Base-by-base conservation (phyloP, 2,797 vertebrate species). In the Lepidocolaptes lacrymiger region DNA sequence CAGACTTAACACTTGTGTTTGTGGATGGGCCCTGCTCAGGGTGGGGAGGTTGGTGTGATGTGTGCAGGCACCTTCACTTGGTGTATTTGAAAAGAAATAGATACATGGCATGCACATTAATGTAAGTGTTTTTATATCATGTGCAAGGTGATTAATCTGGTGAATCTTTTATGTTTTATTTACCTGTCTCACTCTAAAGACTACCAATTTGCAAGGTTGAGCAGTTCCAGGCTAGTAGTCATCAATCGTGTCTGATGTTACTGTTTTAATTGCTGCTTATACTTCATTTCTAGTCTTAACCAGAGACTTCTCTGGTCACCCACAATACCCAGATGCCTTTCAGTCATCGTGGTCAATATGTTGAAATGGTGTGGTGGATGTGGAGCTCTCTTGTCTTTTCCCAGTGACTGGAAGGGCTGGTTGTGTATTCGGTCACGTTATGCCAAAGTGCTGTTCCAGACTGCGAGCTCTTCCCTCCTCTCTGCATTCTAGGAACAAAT, bases 361-460 rank as follows among this genome's bases (percentile, higher is more conserved):
- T 11, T 89, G 89, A 63, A 93, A 82, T 54, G 5, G 13, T 76
- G 54, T 61, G 43, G 37, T 55, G 39, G 48, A 39, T 52, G 51
- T 28, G 52, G 85, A 90, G 27, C 10, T 41, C 48, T 74, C 41
- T 39, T 32, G 52, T 19, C 24, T 68, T 61, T 63, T n/a, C n/a
- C 24, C 34, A 11, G 39, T 55, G 62, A 14, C 75, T 89, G 66
- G 61, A 85, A 77, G n/a, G 41, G 52, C 63, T 74, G 64, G 23
- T 71, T 85, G 2, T 48, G 21, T 17, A 3, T 77, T 62, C 26
- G 37, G 0, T 77, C 10, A 4, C 0, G 2, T 71, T 20, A 16
- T 3, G 5, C 26, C 0, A 0, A 0, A 82, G 8, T 7, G 12
- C 44, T 74, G 55, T 61, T 82, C 17, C 1, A 8, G 41, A 21